Evolutionary conservation across 2,113 vertebrate genomes (phyloP).

Genomic region (Mesitornis unicolor): DNA sequence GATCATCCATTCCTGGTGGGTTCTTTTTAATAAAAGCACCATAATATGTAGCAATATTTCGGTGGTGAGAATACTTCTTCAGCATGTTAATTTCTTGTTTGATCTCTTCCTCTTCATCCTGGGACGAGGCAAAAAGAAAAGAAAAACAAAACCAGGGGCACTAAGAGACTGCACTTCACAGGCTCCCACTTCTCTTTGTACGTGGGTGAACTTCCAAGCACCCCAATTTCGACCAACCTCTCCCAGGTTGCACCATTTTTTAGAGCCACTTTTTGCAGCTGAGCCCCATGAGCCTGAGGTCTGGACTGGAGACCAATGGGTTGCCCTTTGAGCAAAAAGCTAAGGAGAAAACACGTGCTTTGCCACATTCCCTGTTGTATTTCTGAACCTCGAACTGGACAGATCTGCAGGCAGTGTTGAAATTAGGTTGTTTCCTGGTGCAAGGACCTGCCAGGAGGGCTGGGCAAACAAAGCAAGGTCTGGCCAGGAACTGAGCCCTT

Average conservation of each 20-base stretch:
- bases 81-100: conserved; percentile 99
- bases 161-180: neutral
- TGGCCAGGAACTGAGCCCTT: neutral
- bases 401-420: neutral
- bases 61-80: conserved; percentile 98
- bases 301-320: neutral
- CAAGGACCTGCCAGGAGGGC: neutral
- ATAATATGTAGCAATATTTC: conserved; percentile 97
- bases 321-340: neutral
- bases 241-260: neutral
- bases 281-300: neutral
- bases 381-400: neutral
- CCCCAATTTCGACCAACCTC: neutral
- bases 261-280: neutral
- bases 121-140: neutral
- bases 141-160: neutral
- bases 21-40: conserved; percentile 99
- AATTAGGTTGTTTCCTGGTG: neutral
- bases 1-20: conserved; percentile 95
- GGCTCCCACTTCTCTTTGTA: neutral
- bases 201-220: neutral
- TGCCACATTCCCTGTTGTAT: neutral
- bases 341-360: neutral
- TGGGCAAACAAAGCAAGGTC: neutral
- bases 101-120: conserved; percentile 99